Conservation (phyloP, 2,113 vertebrate species). For the Festucalex cinctus region DNA sequence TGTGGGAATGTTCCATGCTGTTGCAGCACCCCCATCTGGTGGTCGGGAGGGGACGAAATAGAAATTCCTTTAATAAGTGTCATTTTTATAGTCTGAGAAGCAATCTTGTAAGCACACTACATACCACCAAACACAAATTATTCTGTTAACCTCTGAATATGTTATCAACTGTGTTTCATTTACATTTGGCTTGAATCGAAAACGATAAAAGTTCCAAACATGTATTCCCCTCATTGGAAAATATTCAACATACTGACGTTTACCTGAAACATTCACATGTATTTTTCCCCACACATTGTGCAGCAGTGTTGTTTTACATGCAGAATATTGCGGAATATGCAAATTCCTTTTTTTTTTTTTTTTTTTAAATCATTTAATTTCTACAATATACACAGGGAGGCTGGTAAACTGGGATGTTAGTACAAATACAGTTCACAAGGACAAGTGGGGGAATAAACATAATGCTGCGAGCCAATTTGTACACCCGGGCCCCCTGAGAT, state of each 20-base stretch:
- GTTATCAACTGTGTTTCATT: conserved; percentile 17
- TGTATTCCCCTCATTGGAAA: conserved; percentile 10
- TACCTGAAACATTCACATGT: conserved; percentile 44
- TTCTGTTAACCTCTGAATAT: conserved; percentile 40
- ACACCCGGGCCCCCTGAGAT: conserved; percentile 57
- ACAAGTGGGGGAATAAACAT: conserved; percentile 34
- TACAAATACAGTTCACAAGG: conserved; percentile 54
- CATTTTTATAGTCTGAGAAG: conserved; percentile 57
- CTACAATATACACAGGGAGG: conserved; percentile 62
- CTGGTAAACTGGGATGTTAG: conserved; percentile 38
- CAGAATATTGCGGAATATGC: conserved; percentile 64
- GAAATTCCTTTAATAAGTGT: conserved; percentile 34
- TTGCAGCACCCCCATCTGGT: too few species aligned
- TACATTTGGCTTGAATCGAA: conserved; percentile 24
- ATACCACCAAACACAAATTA: conserved; percentile 53
- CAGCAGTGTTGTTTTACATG: conserved; percentile 63
- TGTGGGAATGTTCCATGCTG: too few species aligned
- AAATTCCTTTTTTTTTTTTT: conserved; percentile 20
- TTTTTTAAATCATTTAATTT: conserved; percentile 23
- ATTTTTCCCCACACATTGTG: conserved; percentile 37
- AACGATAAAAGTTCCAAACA: conserved; percentile 21
- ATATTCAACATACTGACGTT: conserved; percentile 23
- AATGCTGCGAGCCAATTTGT: conserved; percentile 33
- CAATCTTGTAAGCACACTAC: conserved; percentile 55
- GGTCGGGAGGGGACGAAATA: too few species aligned